phyloP scores from a whole-genome alignment of 1,140 invertebrate genomes.

The Drosophila willistoni region DNA sequence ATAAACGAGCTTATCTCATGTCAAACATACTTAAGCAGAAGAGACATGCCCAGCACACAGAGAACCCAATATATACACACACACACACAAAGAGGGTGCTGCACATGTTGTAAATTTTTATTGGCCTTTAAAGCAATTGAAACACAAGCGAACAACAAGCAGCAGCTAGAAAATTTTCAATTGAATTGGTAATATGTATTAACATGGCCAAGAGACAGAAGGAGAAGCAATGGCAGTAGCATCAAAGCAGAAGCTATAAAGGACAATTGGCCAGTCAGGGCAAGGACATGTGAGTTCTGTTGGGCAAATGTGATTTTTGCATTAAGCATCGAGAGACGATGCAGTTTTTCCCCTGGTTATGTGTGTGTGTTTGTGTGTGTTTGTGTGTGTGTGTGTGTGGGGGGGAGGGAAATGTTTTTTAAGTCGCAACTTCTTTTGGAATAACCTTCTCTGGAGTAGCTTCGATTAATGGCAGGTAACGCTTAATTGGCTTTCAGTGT shows the following conservation, averaged over 20 bases:
- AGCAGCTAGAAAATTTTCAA: constrained; percentile 44
- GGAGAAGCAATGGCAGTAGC: constrained; percentile 8
- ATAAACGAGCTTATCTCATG: constrained; percentile 70
- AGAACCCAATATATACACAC: constrained; percentile 3
- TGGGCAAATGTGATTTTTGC: constrained; percentile 46
- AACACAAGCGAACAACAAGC: constrained; percentile 24
- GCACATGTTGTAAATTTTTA: constrained; percentile 63
- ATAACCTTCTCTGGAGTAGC: constrained; percentile 44
- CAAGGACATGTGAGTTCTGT: constrained; percentile 18
- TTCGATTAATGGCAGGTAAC: constrained; percentile 68
- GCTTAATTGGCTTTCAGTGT: constrained; percentile 79
- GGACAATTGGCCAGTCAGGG: constrained; percentile 27
- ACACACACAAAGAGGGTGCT: not conserved
- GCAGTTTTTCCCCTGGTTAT: no score
- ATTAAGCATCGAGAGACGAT: constrained; percentile 32
- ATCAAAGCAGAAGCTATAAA: constrained; percentile 24
- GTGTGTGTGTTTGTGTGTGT: not conserved
- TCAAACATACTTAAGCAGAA: constrained; percentile 66
- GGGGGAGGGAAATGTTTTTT: not conserved
- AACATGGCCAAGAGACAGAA: constrained; percentile 43
- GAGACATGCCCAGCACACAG: constrained; percentile 23
- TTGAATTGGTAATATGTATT: constrained; percentile 72
- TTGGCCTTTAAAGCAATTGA: constrained; percentile 68
- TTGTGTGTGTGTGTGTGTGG: not conserved
- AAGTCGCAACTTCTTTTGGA: constrained; percentile 9